Conservation (phyloP, 2,797 vertebrate species). For the Salmo trutta region DNA sequence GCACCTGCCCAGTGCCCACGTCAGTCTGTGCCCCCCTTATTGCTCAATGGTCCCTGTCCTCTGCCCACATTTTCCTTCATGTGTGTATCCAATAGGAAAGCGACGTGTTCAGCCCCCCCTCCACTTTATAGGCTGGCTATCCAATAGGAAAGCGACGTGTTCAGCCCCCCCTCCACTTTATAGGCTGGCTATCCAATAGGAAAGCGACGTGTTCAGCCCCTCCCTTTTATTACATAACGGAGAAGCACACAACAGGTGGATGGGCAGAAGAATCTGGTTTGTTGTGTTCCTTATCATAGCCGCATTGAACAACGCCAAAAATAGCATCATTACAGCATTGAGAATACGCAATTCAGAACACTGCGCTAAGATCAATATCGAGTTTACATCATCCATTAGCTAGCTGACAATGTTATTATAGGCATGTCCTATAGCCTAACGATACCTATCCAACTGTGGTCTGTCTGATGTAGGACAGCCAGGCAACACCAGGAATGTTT, state of each 20-base stretch:
- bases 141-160: background rate
- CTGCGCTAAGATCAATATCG: background rate
- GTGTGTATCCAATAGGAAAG: background rate
- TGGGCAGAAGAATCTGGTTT: background rate
- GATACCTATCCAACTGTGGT: background rate
- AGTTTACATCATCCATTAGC: background rate
- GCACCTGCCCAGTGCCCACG: background rate
- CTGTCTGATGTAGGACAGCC: background rate
- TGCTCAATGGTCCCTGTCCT: background rate
- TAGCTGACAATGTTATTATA: background rate
- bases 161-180: background rate
- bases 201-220: background rate
- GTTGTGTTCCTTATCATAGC: constrained; percentile 1
- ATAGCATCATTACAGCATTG: background rate
- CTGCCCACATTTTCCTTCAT: background rate
- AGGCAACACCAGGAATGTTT: background rate
- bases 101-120: background rate
- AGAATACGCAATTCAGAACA: background rate
- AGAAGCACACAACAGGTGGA: background rate
- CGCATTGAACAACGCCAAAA: too few relatives aligned
- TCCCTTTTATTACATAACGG: background rate
- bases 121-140: background rate
- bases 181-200: background rate
- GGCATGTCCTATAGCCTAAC: background rate
- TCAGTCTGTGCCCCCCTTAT: background rate